These are phyloP conservation scores for Neomicropteryx cornuta DNA, from an alignment of 1,140 invertebrate genomes.

Conservation along the genomic window DNA sequence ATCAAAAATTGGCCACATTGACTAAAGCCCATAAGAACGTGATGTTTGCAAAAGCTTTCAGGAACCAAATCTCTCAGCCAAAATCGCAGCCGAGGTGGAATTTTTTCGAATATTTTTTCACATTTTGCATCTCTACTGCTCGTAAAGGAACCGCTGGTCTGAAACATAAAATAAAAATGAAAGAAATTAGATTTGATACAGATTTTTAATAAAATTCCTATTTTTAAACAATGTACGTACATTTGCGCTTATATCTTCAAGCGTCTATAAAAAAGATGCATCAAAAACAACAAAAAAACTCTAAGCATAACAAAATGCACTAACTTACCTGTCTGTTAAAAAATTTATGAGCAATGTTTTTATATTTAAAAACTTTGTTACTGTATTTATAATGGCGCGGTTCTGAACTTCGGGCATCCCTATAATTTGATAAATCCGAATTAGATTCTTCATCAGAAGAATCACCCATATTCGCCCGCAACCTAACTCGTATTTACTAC, in stretches of 20 bases:
- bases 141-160: conserved; percentile 32
- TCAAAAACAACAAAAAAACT: conserved; percentile 16
- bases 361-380: too few relatives aligned
- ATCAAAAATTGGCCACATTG: conserved; percentile 86
- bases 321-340: conserved; percentile 35
- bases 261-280: too few relatives aligned
- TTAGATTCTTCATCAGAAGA: too few relatives aligned
- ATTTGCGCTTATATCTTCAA: too few relatives aligned
- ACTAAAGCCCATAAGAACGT: conserved; percentile 88
- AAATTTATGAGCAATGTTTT: conserved; percentile 32
- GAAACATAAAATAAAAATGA: conserved; percentile 13
- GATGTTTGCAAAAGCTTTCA: conserved; percentile 38
- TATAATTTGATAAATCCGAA: too few relatives aligned
- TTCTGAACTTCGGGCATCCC: too few relatives aligned
- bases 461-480: too few relatives aligned
- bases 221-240: too few relatives aligned
- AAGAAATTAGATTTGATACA: conserved; percentile 11
- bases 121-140: conserved; percentile 25
- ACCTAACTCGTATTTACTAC: too few relatives aligned
- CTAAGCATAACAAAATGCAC: conserved; percentile 6
- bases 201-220: not conserved
- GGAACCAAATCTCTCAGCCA: conserved; percentile 47
- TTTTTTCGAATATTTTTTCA: conserved; percentile 41
- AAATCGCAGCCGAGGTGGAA: conserved; percentile 48
- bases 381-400: too few relatives aligned